phyloP scores from a whole-genome alignment of 2,797 vertebrate genomes.

The Salmo trutta region DNA sequence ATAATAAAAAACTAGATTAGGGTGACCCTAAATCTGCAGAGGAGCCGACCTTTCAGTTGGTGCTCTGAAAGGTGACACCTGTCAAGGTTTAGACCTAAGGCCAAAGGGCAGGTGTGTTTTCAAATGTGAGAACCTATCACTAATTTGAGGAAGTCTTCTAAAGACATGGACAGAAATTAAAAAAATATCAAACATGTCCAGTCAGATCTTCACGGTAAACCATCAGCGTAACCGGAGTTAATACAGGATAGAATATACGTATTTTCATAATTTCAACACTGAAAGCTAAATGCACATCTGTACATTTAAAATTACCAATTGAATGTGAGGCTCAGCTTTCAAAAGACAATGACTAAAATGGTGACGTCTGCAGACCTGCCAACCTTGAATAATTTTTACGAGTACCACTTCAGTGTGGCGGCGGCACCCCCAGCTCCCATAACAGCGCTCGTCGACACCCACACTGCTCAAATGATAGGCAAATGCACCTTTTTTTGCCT shows the following conservation, averaged over 20 bases:
- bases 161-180: background rate
- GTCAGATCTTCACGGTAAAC: constrained; percentile 67
- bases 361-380: no score
- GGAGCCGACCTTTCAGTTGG: background rate
- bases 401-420: no score
- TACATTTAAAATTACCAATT: background rate
- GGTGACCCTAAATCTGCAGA: background rate
- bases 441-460: no score
- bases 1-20: background rate
- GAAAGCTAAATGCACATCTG: background rate
- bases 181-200: background rate
- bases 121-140: background rate
- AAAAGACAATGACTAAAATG: background rate
- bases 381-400: no score
- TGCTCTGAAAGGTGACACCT: constrained; percentile 48
- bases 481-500: no score
- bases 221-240: constrained; percentile 59
- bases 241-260: constrained; percentile 40
- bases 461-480: no score
- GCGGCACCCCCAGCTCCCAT: no score
- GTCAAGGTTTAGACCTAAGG: constrained; percentile 35
- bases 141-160: background rate
- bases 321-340: background rate
- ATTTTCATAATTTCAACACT: constrained; percentile 61
- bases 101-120: constrained; percentile 40